Percentiles rank a stretch among this genome's conserved stretches.
phyloP scores from a whole-genome alignment of 2,888 invertebrate genomes.

The Drosophila sordidula region DNA sequence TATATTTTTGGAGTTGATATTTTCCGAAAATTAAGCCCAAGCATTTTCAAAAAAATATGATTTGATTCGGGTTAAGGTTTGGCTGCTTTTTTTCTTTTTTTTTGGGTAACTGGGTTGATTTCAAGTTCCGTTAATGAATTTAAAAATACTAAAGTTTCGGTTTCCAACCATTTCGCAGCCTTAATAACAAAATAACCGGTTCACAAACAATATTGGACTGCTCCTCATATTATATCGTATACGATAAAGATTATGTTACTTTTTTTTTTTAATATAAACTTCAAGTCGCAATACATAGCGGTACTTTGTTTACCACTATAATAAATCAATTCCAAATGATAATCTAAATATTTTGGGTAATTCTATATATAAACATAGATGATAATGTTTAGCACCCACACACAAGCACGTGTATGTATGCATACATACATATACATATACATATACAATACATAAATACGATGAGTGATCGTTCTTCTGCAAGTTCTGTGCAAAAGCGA shows the following conservation, averaged over 20 bases:
- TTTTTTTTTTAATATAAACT: conserved; percentile 3
- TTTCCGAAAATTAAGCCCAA: too few species aligned
- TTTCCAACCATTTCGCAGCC: too few species aligned
- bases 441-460: not conserved
- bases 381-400: conserved; percentile 21
- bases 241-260: not conserved
- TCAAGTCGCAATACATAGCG: conserved; percentile 7
- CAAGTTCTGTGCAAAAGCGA: conserved; percentile 4
- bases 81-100: too few species aligned
- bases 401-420: not conserved
- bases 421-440: not conserved
- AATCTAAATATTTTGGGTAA: conserved; percentile 11
- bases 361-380: conserved; percentile 45
- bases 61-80: too few species aligned
- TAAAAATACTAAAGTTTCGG: too few species aligned
- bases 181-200: not conserved
- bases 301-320: conserved; percentile 2
- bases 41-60: too few species aligned
- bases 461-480: conserved; percentile 10
- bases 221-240: not conserved
- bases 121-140: too few species aligned
- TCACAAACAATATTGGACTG: not conserved
- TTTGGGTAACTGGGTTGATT: too few species aligned
- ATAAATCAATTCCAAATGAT: conserved; percentile 44
- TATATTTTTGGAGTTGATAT: too few species aligned